These are phyloP conservation scores for Petroica traversi DNA, from an alignment of 2,113 vertebrate genomes.

Conservation along the genomic window DNA sequence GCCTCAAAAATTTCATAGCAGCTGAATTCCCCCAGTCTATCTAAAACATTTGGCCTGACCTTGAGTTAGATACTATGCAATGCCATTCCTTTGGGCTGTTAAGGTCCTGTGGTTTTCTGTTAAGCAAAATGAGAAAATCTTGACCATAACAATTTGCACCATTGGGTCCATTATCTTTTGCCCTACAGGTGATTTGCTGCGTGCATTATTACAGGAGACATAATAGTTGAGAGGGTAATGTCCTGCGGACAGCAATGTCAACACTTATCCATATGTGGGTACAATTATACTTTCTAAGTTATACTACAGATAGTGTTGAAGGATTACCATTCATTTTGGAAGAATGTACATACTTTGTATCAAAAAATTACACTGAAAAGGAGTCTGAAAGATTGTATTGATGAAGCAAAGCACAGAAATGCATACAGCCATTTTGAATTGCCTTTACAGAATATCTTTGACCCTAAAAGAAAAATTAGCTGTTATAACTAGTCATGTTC, in stretches of 20 bases:
- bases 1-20: neutral
- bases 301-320: neutral
- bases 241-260: neutral
- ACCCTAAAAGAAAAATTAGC: neutral
- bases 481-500: neutral
- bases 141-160: slow-evolving; percentile 27
- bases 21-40: neutral
- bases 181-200: slow-evolving; percentile 28
- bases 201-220: neutral
- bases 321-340: neutral
- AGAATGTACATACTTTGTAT: neutral
- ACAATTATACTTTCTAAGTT: neutral
- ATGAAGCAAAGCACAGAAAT: neutral
- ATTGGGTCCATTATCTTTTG: slow-evolving; percentile 19
- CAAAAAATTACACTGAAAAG: neutral
- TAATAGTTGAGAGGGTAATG: neutral
- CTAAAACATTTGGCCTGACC: slow-evolving; percentile 9
- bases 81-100: neutral
- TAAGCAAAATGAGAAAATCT: slow-evolving; percentile 40
- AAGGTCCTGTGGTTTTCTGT: slow-evolving; percentile 29
- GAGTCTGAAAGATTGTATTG: neutral
- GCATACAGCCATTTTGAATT: neutral
- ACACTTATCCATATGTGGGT: neutral
- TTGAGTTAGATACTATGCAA: neutral
- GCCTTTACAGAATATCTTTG: neutral